Conservation (phyloP, 2,113 vertebrate genomes). For the Eidolon helvum region DNA sequence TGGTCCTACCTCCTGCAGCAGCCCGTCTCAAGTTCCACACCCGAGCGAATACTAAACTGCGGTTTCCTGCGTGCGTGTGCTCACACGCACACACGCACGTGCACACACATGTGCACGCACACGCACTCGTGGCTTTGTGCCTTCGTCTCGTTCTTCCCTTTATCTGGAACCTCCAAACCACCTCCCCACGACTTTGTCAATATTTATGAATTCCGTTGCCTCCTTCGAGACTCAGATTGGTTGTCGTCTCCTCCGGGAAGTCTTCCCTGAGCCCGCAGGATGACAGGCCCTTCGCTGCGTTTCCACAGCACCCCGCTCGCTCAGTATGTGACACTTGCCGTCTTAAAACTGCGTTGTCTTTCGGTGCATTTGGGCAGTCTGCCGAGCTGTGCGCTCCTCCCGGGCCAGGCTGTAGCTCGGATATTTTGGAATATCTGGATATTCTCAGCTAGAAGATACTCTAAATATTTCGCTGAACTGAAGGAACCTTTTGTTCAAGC, state of each 20-base stretch:
- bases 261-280: background rate
- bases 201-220: background rate
- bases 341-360: background rate
- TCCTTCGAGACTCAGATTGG: background rate
- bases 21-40: background rate
- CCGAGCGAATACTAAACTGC: no score
- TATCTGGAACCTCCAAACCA: background rate
- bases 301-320: background rate
- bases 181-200: no score
- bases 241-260: background rate
- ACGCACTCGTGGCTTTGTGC: no score
- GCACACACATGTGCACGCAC: background rate
- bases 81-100: background rate
- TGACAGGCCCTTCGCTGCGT: background rate
- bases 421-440: background rate
- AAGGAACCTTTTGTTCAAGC: background rate
- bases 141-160: background rate
- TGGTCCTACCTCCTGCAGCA: background rate
- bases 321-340: no score
- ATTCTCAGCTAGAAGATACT: background rate
- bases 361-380: background rate
- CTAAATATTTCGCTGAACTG: background rate
- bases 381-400: no score
- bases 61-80: background rate
- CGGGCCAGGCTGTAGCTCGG: rapidly evolving